Percentiles rank a stretch among this genome's conserved stretches.
Evolutionary conservation across 2,113 vertebrate genomes (phyloP).

Genomic region (Cyanistes caeruleus): DNA sequence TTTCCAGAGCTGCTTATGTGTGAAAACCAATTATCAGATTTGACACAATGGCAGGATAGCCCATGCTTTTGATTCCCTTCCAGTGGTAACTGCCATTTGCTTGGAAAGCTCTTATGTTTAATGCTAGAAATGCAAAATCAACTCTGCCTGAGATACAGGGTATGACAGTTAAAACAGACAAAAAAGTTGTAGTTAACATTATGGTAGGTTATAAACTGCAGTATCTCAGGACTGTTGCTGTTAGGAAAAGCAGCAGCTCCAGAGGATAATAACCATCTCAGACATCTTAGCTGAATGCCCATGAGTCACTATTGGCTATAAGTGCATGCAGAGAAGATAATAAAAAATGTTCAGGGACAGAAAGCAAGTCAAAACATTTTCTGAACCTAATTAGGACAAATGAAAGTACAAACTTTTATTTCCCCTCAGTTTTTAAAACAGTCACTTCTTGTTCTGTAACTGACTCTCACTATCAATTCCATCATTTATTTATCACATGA

Average conservation of each 20-base stretch:
- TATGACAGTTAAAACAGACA: not conserved
- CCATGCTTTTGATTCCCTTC: not conserved
- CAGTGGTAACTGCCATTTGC: not conserved
- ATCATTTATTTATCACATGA: conserved; percentile 40
- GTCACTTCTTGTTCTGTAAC: not conserved
- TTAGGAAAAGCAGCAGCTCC: not conserved
- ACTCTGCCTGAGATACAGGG: not conserved
- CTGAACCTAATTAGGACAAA: not conserved
- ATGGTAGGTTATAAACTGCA: not conserved
- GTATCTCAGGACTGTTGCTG: not conserved
- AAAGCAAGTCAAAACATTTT: not conserved
- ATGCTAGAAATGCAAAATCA: not conserved
- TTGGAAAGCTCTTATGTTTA: not conserved
- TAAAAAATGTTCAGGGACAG: not conserved
- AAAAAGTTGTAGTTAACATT: not conserved
- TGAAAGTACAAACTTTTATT: not conserved
- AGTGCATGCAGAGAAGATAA: not conserved
- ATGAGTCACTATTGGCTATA: not conserved
- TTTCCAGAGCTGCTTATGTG: not conserved
- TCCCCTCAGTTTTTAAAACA: conserved; percentile 11
- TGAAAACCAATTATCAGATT: not conserved
- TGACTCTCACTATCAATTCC: not conserved
- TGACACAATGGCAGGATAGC: not conserved
- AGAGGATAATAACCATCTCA: not conserved
- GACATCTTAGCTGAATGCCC: not conserved